Percentiles rank a stretch among this genome's conserved stretches.
Evolutionary conservation across 2,888 invertebrate species (phyloP).

Genomic region (Magallana nippona): DNA sequence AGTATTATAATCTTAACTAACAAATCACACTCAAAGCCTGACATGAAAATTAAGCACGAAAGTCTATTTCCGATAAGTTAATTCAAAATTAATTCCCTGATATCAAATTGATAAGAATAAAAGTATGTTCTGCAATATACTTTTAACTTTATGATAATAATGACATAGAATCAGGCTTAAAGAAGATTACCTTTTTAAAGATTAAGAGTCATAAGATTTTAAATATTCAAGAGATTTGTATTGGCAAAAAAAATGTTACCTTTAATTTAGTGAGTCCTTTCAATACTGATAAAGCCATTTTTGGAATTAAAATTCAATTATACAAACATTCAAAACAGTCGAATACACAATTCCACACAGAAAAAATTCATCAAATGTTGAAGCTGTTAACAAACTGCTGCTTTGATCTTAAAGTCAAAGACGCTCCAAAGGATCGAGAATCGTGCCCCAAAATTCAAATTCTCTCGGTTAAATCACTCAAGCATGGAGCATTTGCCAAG

Average conservation of each 20-base stretch:
- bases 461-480: slow-evolving; percentile 22
- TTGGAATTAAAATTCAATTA: slow-evolving; percentile 10
- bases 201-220: no score
- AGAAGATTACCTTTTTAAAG: no score
- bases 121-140: no score
- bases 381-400: neutral
- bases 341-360: neutral
- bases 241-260: neutral
- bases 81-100: neutral
- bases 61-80: neutral
- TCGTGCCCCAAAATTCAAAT: neutral
- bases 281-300: slow-evolving; percentile 49
- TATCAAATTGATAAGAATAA: no score
- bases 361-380: neutral
- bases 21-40: neutral
- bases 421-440: neutral
- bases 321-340: neutral
- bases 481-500: slow-evolving; percentile 5
- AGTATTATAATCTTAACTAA: neutral
- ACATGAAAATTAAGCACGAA: neutral
- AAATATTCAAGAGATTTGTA: neutral
- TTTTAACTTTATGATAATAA: no score
- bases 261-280: slow-evolving; percentile 44
- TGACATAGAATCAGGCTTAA: no score
- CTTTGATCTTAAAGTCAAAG: neutral